Percentiles rank a stretch among this genome's conserved stretches.
Evolutionary conservation across 2,113 vertebrate genomes (phyloP).

Genomic region (human (Homo sapiens)): DNA sequence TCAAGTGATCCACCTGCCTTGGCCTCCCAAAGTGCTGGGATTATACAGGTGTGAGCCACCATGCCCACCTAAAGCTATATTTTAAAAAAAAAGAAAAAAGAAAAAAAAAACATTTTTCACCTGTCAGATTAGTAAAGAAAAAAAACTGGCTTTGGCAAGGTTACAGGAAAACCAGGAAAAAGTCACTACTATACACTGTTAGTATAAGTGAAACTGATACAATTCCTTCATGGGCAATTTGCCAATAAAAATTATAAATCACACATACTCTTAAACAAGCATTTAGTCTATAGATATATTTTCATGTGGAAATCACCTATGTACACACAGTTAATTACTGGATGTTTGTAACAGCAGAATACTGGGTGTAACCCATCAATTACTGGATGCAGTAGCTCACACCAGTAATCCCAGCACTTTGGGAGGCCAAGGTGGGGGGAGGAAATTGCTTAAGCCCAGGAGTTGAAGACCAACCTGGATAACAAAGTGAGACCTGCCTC

Average conservation of each 20-base stretch:
- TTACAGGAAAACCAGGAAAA: neutral
- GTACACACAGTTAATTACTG: neutral
- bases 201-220: neutral
- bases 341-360: neutral
- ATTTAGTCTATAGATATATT: neutral
- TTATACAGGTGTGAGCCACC: too few relatives aligned
- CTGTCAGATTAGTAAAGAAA: slow-evolving; percentile 30
- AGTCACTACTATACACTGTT: neutral
- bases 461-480: too few relatives aligned
- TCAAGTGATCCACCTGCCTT: too few relatives aligned
- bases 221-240: slow-evolving; percentile 1
- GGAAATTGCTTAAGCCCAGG: too few relatives aligned
- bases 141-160: neutral
- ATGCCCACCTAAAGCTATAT: neutral
- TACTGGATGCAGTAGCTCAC: too few relatives aligned
- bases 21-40: too few relatives aligned
- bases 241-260: slow-evolving; percentile 18
- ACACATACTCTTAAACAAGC: neutral
- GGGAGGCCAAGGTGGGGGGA: too few relatives aligned
- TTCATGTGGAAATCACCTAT: slow-evolving; percentile 33
- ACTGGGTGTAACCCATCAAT: neutral
- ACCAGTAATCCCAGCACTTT: too few relatives aligned
- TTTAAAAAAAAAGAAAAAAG: slow-evolving; percentile 2
- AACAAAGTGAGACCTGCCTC: too few relatives aligned
- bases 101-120: neutral